Evolutionary conservation across 2,113 vertebrate species (phyloP).

Genomic region (Tyto alba): DNA sequence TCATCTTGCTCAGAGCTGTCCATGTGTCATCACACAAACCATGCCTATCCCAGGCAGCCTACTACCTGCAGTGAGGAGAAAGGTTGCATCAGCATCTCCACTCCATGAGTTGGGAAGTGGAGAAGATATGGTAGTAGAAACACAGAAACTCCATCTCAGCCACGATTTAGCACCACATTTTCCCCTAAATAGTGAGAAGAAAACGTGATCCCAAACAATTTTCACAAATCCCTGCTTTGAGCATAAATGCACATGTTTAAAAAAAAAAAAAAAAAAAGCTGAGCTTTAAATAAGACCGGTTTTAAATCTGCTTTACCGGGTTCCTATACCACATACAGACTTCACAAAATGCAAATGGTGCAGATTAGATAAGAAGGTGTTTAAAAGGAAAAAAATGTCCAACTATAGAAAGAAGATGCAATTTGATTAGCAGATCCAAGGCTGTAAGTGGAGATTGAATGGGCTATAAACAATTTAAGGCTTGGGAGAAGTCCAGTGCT

Average conservation of each 20-base stretch:
- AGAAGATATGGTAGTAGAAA: not conserved
- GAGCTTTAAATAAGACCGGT: not conserved
- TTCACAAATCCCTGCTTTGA: not conserved
- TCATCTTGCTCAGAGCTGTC: not conserved
- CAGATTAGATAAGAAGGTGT: conserved; percentile 31
- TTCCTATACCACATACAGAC: not conserved
- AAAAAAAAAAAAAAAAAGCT: not conserved
- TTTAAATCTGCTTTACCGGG: not conserved
- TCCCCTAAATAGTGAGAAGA: not conserved
- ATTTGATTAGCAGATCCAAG: conserved; percentile 15
- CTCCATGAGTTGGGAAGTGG: not conserved
- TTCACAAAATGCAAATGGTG: not conserved
- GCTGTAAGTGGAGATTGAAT: conserved; percentile 10
- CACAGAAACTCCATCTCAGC: not conserved
- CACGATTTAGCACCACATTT: not conserved
- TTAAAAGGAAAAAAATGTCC: not conserved
- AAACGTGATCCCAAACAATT: not conserved
- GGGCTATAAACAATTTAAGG: conserved; percentile 34
- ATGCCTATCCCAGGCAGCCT: not conserved
- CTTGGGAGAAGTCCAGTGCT: conserved; percentile 12
- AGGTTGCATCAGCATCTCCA: fast-evolving
- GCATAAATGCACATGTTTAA: not conserved
- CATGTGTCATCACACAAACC: not conserved
- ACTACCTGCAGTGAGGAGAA: fast-evolving
- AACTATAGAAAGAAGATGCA: not conserved